Conservation (phyloP, 2,888 invertebrate species). For the Acanthosepion esculentum region DNA sequence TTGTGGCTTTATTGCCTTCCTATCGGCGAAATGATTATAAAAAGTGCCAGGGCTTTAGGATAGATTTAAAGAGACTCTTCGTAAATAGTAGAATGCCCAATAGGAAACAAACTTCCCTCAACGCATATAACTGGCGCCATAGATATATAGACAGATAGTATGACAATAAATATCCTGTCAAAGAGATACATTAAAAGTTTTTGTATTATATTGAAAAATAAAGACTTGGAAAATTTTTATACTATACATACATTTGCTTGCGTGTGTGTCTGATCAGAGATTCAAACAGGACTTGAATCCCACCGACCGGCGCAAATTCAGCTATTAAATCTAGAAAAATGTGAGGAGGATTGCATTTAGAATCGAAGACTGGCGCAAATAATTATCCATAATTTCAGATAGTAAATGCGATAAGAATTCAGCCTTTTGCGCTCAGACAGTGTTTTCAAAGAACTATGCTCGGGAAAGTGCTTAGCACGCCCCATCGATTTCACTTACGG, state of each 20-base stretch:
- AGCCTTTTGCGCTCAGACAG: background rate
- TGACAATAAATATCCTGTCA: too few relatives aligned
- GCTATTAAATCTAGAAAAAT: background rate
- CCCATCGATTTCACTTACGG: constrained; percentile 5
- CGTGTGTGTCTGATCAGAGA: background rate
- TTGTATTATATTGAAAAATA: too few relatives aligned
- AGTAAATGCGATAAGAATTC: background rate
- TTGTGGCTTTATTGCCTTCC: too few relatives aligned
- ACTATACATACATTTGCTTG: background rate
- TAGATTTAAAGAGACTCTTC: too few relatives aligned
- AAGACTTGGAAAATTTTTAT: background rate
- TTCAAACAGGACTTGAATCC: background rate
- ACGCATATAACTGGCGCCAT: too few relatives aligned
- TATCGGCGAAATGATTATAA: too few relatives aligned
- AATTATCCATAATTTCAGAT: constrained; percentile 17
- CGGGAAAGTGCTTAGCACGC: background rate
- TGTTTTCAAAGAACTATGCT: background rate
- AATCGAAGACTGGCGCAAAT: background rate
- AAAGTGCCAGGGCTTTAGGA: too few relatives aligned
- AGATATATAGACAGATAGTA: too few relatives aligned
- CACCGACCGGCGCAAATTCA: background rate
- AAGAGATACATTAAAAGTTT: too few relatives aligned
- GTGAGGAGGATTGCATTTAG: background rate
- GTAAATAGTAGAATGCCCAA: too few relatives aligned
- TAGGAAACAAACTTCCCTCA: too few relatives aligned